Percentiles rank a stretch among this genome's conserved stretches.
Evolutionary conservation across 2,113 vertebrate species (phyloP).

Genomic region (Perca flavescens): DNA sequence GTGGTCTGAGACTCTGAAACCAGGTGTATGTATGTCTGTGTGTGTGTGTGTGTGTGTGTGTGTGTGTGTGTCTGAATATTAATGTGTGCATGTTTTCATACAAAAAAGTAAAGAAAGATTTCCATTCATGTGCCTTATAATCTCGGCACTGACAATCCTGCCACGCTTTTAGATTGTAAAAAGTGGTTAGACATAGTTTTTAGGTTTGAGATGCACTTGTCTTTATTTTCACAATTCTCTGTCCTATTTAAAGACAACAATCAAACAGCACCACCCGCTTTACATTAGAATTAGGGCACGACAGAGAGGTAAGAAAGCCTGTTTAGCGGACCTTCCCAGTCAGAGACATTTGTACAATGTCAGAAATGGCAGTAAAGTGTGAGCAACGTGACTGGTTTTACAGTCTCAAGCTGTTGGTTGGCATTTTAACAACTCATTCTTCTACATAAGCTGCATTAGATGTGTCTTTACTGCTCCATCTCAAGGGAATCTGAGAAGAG

Average conservation of each 20-base stretch:
- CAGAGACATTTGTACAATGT: neutral
- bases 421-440: constrained; percentile 34
- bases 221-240: neutral
- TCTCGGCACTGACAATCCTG: neutral
- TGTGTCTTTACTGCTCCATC: constrained; percentile 1
- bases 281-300: neutral
- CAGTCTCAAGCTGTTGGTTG: constrained; percentile 22
- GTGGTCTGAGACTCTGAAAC: constrained; percentile 11
- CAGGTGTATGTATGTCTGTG: too few relatives aligned
- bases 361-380: constrained; percentile 3
- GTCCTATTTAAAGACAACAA: neutral
- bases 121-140: neutral
- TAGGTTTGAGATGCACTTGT: neutral
- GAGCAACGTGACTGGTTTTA: constrained; percentile 25
- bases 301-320: neutral
- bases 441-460: neutral
- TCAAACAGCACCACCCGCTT: neutral
- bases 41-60: too few relatives aligned
- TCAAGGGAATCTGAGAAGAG: constrained; percentile 42
- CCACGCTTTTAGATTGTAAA: neutral
- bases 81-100: neutral
- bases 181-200: neutral
- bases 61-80: neutral
- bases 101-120: neutral
- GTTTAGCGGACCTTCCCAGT: neutral